Evolutionary conservation across 2,888 invertebrate genomes (phyloP).

Genomic region (Syritta pipiens): DNA sequence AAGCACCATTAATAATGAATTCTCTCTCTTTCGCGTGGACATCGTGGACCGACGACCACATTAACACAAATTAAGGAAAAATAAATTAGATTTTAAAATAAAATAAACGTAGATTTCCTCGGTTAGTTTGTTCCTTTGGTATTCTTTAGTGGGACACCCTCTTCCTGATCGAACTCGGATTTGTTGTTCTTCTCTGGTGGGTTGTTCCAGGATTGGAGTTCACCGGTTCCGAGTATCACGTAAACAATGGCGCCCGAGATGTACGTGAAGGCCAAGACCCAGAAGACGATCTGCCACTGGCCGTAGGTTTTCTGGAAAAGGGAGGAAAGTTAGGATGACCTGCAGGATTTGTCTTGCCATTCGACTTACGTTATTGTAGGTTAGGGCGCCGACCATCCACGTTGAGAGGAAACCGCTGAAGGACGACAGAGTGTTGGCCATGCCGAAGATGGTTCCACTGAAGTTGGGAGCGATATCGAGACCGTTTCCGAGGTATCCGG

Average conservation of each 20-base stretch:
- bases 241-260: slow-evolving; percentile 83
- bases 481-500: slow-evolving; percentile 91
- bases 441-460: slow-evolving; percentile 91
- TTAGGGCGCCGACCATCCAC: slow-evolving; percentile 88
- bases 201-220: slow-evolving; percentile 82
- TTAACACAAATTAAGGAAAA: slow-evolving; percentile 33
- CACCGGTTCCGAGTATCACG: slow-evolving; percentile 83
- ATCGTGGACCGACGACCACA: slow-evolving; percentile 22
- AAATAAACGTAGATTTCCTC: slow-evolving; percentile 3
- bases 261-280: slow-evolving; percentile 87
- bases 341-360: background rate
- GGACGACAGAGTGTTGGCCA: slow-evolving; percentile 92
- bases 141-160: slow-evolving; percentile 78
- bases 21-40: background rate
- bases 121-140: slow-evolving; percentile 72
- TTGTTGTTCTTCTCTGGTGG: slow-evolving; percentile 76
- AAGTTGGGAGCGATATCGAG: slow-evolving; percentile 94
- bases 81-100: slow-evolving; percentile 53
- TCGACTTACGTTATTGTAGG: slow-evolving; percentile 84
- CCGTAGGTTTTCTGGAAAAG: slow-evolving; percentile 84
- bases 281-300: slow-evolving; percentile 91
- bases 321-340: background rate
- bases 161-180: slow-evolving; percentile 74
- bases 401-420: slow-evolving; percentile 90
- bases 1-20: slow-evolving; percentile 9